Conservation (phyloP, 2,888 invertebrate species). For the Schrankia costaestrigalis region DNA sequence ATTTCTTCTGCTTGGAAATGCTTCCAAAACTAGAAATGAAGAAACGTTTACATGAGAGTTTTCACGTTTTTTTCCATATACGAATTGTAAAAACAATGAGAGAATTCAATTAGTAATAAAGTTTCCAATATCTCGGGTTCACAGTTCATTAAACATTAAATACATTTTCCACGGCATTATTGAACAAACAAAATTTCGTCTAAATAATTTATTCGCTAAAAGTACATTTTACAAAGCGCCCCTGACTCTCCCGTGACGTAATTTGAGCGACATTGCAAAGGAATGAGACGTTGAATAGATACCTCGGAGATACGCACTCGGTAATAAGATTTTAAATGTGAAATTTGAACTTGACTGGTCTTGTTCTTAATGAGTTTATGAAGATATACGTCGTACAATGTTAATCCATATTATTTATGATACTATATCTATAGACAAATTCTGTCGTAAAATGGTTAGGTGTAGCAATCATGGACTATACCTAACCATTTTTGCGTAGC, state of each 20-base stretch:
- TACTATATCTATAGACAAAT: too few species aligned
- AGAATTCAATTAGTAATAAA: constrained; percentile 9
- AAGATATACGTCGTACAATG: constrained; percentile 30
- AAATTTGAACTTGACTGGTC: constrained; percentile 60
- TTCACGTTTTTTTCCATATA: constrained; percentile 9
- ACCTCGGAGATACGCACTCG: constrained; percentile 34
- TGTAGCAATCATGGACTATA: too few species aligned
- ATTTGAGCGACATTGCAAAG: constrained; percentile 48
- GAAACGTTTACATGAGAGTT: too few species aligned
- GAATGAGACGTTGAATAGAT: constrained; percentile 40
- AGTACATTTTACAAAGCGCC: constrained; percentile 51
- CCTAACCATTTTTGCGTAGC: too few species aligned
- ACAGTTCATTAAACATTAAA: constrained; percentile 42
- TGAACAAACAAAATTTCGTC: constrained; percentile 44
- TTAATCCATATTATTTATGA: too few species aligned
- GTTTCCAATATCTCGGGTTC: constrained; percentile 32
- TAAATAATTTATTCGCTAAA: constrained; percentile 46
- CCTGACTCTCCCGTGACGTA: constrained; percentile 41
- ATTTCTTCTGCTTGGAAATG: too few species aligned
- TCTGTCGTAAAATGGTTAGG: too few species aligned
- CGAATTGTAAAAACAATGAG: too few species aligned
- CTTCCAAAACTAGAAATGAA: too few species aligned
- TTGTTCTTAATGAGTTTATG: constrained; percentile 39
- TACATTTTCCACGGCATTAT: constrained; percentile 31
- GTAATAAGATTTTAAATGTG: constrained; percentile 71